Percentiles rank a stretch among this genome's conserved stretches.
Evolutionary conservation across 2,888 invertebrate genomes (phyloP).

Genomic region (Cabera pusaria): DNA sequence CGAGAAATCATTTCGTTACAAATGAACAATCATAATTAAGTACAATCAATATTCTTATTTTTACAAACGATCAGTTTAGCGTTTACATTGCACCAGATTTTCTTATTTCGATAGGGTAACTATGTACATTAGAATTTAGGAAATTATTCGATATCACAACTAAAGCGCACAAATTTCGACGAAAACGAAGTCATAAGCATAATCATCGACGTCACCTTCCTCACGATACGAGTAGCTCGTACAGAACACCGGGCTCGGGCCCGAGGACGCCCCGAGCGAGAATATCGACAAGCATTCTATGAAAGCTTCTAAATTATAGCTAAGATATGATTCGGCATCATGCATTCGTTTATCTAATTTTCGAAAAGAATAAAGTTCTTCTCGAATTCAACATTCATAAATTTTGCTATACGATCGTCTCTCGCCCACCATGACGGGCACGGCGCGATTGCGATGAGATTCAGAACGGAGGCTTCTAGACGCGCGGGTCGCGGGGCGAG

Average conservation of each 20-base stretch:
- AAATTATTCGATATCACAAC: conserved; percentile 28
- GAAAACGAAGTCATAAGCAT: conserved; percentile 15
- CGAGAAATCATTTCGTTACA: background rate
- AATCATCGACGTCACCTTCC: conserved; percentile 15
- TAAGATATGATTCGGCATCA: conserved; percentile 78
- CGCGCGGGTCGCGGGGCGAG: conserved; percentile 2
- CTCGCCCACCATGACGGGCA: conserved; percentile 26
- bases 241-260: no score
- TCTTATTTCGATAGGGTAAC: conserved; percentile 11
- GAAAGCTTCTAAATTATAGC: conserved; percentile 58
- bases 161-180: conserved; percentile 21
- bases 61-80: conserved; percentile 8
- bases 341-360: conserved; percentile 54
- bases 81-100: conserved; percentile 25
- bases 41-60: conserved; percentile 20
- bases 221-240: no score
- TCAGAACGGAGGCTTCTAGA: conserved; percentile 22
- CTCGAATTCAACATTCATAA: conserved; percentile 37
- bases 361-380: conserved; percentile 35
- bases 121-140: conserved; percentile 21
- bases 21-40: conserved; percentile 20
- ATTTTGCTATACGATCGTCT: conserved; percentile 45
- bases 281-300: conserved; percentile 38
- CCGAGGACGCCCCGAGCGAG: conserved; percentile 25
- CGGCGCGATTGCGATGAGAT: conserved; percentile 33